phyloP scores from a whole-genome alignment of 1,140 invertebrate species.

The Ridgeia piscesae region DNA sequence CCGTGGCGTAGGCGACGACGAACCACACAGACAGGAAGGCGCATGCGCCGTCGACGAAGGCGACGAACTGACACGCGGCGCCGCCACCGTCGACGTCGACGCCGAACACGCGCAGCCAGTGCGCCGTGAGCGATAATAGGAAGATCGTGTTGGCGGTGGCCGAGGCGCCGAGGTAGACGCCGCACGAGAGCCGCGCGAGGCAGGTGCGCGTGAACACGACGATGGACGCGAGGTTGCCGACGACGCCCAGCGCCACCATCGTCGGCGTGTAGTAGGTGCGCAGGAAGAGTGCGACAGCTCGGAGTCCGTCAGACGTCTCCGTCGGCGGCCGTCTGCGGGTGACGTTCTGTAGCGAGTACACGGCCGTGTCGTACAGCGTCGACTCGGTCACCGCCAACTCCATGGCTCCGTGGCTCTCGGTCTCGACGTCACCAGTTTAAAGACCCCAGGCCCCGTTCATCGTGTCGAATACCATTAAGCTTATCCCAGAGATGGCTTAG shows the following conservation, averaged over 20 bases:
- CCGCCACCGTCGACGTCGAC: neutral
- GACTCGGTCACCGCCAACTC: neutral
- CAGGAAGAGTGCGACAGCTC: neutral
- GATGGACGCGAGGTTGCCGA: neutral
- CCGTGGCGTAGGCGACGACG: conserved; percentile 32
- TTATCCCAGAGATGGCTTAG: neutral
- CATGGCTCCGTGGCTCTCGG: neutral
- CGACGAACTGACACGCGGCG: conserved; percentile 17
- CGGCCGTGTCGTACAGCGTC: neutral
- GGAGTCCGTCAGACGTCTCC: neutral
- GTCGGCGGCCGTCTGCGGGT: neutral
- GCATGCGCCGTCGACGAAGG: conserved; percentile 14
- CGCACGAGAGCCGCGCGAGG: neutral
- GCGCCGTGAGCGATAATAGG: neutral
- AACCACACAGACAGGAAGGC: conserved; percentile 29
- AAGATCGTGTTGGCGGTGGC: conserved; percentile 14
- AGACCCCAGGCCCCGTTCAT: neutral
- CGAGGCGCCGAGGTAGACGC: neutral
- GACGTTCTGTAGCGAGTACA: neutral
- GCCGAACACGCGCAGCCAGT: conserved; percentile 18
- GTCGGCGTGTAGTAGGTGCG: conserved; percentile 12
- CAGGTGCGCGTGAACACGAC: neutral
- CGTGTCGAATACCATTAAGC: neutral
- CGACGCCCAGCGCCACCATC: neutral
- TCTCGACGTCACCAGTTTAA: neutral